phyloP scores from a whole-genome alignment of 2,113 vertebrate species.

The Columbina picui region DNA sequence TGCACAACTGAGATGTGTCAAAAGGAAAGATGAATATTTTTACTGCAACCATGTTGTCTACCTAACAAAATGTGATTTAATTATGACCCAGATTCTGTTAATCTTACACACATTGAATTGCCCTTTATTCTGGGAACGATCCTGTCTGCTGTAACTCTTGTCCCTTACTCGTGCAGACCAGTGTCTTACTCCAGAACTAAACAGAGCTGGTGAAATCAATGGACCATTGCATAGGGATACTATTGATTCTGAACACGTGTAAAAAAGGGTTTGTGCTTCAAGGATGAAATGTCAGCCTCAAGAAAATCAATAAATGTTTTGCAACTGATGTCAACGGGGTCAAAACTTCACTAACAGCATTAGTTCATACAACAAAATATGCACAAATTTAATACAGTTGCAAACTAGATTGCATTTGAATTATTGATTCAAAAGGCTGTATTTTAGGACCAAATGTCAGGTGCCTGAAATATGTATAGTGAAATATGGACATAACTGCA shows the following conservation, averaged over 20 bases:
- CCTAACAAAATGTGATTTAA: background rate
- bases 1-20: background rate
- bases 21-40: background rate
- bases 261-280: background rate
- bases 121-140: background rate
- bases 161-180: background rate
- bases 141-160: background rate
- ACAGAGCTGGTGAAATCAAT: background rate
- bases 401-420: background rate
- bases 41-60: background rate
- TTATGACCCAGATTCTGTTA: background rate
- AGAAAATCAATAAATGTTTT: slow-evolving; percentile 13
- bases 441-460: background rate
- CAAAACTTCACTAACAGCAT: background rate
- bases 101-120: background rate
- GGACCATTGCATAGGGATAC: background rate
- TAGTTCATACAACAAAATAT: background rate
- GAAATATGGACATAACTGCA: background rate
- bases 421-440: background rate
- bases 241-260: background rate
- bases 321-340: background rate
- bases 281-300: background rate
- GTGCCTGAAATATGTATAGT: background rate
- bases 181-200: background rate
- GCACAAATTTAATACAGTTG: background rate